Conservation (phyloP, 2,797 vertebrate genomes). For the Esox lucius region DNA sequence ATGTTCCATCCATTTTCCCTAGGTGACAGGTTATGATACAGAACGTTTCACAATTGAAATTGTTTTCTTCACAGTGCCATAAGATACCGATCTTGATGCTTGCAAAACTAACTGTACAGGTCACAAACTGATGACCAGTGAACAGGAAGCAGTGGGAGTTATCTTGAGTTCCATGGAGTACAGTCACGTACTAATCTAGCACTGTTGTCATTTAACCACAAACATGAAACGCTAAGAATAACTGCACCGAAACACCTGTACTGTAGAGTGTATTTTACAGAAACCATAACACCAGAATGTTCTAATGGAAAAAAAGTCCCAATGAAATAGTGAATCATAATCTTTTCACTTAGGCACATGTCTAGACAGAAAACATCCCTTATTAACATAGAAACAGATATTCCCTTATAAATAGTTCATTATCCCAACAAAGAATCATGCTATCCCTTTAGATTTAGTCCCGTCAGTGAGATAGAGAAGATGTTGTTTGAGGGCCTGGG, state of each 20-base stretch:
- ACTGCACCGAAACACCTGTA: no score
- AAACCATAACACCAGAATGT: no score
- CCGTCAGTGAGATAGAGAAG: slow-evolving; percentile 59
- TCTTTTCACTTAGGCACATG: background rate
- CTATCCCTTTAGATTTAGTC: slow-evolving; percentile 41
- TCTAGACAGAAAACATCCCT: background rate
- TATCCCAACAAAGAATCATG: slow-evolving; percentile 20
- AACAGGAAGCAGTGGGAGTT: no score
- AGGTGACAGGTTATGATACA: background rate
- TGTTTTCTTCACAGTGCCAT: background rate
- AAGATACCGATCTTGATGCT: background rate
- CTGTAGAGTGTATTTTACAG: no score
- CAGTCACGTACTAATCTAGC: no score
- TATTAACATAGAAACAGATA: background rate
- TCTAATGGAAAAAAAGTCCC: no score
- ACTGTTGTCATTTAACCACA: no score
- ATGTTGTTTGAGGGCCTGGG: slow-evolving; percentile 63
- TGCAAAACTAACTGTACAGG: background rate
- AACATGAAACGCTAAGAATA: no score
- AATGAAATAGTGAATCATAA: no score
- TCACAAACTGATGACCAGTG: background rate
- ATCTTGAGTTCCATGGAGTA: no score
- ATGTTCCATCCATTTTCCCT: background rate
- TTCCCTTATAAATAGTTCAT: slow-evolving; percentile 6
- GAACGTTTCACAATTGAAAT: background rate